A percentile compares a stretch with the other conserved stretches of the same genome.
These are phyloP conservation scores for Mythimna vitellina DNA, from an alignment of 2,888 invertebrate species.

Conservation along the genomic window DNA sequence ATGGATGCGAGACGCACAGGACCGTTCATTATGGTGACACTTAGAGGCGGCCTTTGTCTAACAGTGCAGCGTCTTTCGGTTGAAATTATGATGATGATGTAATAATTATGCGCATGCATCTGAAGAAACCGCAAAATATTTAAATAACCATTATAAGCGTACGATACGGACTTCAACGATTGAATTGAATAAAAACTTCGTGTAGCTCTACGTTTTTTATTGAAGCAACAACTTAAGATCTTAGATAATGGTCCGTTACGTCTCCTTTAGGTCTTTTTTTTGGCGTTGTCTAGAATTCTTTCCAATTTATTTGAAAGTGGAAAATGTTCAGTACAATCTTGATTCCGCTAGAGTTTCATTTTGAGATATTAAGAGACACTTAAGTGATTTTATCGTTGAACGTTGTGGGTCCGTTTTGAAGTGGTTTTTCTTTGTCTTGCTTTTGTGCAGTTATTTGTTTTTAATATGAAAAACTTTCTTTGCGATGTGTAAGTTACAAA, in stretches of 20 bases:
- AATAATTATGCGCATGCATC: too few relatives aligned
- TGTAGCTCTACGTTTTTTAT: conserved; percentile 10
- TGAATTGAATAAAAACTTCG: conserved; percentile 27
- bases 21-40: too few relatives aligned
- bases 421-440: not conserved
- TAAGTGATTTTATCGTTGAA: conserved; percentile 28
- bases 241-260: conserved; percentile 30
- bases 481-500: too few relatives aligned
- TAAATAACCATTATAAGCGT: too few relatives aligned
- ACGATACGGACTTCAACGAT: not conserved
- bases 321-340: conserved; percentile 42
- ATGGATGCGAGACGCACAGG: too few relatives aligned
- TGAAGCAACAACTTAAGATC: conserved; percentile 38
- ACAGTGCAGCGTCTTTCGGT: too few relatives aligned
- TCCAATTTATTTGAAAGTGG: conserved; percentile 53
- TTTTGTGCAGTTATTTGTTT: not conserved
- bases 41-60: too few relatives aligned
- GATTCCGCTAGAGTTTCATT: conserved; percentile 43
- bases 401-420: conserved; percentile 6
- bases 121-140: too few relatives aligned
- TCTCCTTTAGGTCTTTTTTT: conserved; percentile 34
- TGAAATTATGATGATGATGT: too few relatives aligned
- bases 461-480: not conserved
- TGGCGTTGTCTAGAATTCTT: conserved; percentile 34
- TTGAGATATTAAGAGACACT: conserved; percentile 32